phyloP scores from a whole-genome alignment of 2,113 vertebrate species.

The Dendrocopos noguchii region DNA sequence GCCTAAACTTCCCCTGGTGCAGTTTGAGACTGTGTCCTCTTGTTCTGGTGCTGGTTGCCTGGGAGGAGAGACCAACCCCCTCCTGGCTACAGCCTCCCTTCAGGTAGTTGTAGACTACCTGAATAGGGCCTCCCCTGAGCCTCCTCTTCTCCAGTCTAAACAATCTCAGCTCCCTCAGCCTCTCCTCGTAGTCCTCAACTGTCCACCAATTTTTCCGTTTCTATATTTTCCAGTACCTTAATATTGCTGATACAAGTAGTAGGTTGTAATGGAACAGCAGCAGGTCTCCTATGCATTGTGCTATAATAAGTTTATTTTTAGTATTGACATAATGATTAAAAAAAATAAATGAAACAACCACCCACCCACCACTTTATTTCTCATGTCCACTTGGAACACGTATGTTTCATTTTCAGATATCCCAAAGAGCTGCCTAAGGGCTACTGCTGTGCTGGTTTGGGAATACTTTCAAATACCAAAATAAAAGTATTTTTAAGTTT shows the following conservation, averaged over 20 bases:
- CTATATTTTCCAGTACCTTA: not conserved
- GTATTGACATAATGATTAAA: not conserved
- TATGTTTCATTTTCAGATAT: slow-evolving; percentile 38
- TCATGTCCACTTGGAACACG: not conserved
- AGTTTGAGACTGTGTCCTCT: no score
- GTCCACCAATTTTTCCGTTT: not conserved
- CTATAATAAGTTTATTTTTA: slow-evolving; percentile 9
- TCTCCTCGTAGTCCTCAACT: not conserved
- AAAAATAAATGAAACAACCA: not conserved
- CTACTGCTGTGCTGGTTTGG: slow-evolving; percentile 52
- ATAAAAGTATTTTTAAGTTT: slow-evolving; percentile 1
- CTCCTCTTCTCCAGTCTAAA: no score
- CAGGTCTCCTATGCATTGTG: not conserved
- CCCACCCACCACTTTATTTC: not conserved
- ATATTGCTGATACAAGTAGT: not conserved
- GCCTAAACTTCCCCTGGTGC: no score
- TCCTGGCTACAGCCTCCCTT: no score
- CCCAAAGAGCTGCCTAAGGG: slow-evolving; percentile 14
- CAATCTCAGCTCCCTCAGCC: no score
- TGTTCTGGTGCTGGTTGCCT: no score
- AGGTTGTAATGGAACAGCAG: not conserved
- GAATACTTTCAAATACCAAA: slow-evolving; percentile 65
- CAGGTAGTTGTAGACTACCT: no score
- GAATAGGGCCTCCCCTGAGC: no score
- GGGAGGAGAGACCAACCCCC: no score